phyloP scores from a whole-genome alignment of 1,140 invertebrate species.

The Macrobrachium nipponense region DNA sequence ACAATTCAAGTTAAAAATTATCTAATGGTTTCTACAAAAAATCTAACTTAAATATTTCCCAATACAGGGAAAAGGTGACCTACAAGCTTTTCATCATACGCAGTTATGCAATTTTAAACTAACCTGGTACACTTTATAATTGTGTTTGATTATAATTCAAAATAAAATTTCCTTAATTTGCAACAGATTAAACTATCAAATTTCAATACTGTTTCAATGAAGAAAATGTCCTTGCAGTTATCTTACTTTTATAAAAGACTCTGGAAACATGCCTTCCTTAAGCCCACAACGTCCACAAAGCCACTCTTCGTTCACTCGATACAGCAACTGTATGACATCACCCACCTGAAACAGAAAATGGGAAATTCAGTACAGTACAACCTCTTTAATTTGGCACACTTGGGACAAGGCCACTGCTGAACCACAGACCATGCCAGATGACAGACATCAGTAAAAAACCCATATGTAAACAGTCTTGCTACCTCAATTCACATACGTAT shows the following conservation, averaged over 20 bases:
- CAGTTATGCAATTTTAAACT: not conserved
- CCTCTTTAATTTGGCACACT: too few relatives aligned
- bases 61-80: too few relatives aligned
- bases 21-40: too few relatives aligned
- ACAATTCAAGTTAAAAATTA: too few relatives aligned
- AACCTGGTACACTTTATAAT: not conserved
- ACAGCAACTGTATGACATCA: slow-evolving; percentile 46
- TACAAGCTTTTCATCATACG: too few relatives aligned
- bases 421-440: too few relatives aligned
- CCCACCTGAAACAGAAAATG: slow-evolving; percentile 16
- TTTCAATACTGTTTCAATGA: not conserved
- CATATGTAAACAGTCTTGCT: too few relatives aligned
- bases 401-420: too few relatives aligned
- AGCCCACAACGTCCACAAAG: slow-evolving; percentile 49
- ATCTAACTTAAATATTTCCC: too few relatives aligned
- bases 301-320: slow-evolving; percentile 48
- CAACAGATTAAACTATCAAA: not conserved
- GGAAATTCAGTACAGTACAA: too few relatives aligned
- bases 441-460: too few relatives aligned
- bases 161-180: not conserved
- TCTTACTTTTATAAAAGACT: slow-evolving; percentile 46
- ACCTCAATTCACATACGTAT: too few relatives aligned
- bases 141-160: not conserved
- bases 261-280: slow-evolving; percentile 51
- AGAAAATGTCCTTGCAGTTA: not conserved